A percentile compares a stretch with the other conserved stretches of the same genome.
Evolutionary conservation across 1,140 invertebrate species (phyloP).

Genomic region (Globodera ellingtonae): DNA sequence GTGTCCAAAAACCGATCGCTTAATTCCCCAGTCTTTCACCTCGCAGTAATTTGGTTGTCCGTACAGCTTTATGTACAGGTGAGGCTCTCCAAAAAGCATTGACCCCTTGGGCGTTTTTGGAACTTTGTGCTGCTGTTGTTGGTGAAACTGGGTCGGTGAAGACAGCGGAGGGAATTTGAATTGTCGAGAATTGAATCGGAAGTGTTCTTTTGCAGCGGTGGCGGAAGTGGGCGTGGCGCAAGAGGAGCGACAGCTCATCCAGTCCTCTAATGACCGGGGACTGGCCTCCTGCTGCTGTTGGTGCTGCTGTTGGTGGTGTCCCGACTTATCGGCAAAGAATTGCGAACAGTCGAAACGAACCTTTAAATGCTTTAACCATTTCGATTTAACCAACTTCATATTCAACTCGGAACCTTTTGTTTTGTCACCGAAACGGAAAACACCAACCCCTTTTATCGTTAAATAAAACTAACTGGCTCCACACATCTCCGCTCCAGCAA

Average conservation of each 20-base stretch:
- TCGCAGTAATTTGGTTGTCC: constrained; percentile 6
- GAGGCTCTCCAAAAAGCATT: neutral
- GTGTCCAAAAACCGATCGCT: neutral
- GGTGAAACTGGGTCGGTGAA: neutral
- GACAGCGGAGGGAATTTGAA: constrained; percentile 11
- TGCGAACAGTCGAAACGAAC: constrained; percentile 1
- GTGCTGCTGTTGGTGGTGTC: neutral
- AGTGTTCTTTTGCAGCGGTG: neutral
- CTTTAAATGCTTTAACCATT: neutral
- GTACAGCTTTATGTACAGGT: constrained; percentile 1
- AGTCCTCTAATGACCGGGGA: neutral
- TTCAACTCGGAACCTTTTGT: too few relatives aligned
- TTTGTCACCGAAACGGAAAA: too few relatives aligned
- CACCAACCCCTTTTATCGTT: too few relatives aligned
- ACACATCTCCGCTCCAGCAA: constrained; percentile 11
- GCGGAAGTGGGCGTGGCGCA: constrained; percentile 2
- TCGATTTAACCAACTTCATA: too few relatives aligned
- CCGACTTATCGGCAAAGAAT: neutral
- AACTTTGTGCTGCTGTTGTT: neutral
- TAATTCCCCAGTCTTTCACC: neutral
- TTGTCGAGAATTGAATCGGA: neutral
- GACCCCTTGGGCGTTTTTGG: neutral
- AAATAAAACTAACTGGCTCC: neutral
- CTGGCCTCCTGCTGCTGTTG: neutral
- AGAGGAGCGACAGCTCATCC: neutral